Percentiles rank a stretch among this genome's conserved stretches.
These are phyloP conservation scores for Itoplectis maculator DNA, from an alignment of 2,888 invertebrate genomes.

Conservation along the genomic window DNA sequence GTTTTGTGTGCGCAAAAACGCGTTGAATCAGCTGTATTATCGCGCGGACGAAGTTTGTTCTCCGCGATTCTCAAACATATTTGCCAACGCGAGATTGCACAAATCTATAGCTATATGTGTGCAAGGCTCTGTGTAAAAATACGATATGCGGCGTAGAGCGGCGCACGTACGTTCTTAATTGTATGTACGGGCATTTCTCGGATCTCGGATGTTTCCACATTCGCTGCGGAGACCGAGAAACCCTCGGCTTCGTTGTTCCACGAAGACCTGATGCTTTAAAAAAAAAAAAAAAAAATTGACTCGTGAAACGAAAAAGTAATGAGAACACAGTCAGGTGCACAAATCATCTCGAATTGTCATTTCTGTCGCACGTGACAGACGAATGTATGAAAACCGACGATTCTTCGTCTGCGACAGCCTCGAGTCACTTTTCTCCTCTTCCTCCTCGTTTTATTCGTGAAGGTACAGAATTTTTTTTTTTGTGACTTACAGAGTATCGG, in stretches of 20 bases:
- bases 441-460: not conserved
- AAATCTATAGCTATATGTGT: slow-evolving; percentile 28
- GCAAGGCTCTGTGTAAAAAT: slow-evolving; percentile 18
- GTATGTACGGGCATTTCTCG: slow-evolving; percentile 61
- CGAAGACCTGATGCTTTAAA: slow-evolving; percentile 41
- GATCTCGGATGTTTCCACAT: slow-evolving; percentile 64
- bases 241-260: not conserved
- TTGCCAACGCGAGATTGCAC: slow-evolving; percentile 57
- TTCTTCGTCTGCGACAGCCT: slow-evolving; percentile 68
- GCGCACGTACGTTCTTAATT: slow-evolving; percentile 62
- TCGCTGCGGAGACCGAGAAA: slow-evolving; percentile 39
- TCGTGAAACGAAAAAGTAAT: no score
- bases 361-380: slow-evolving; percentile 10
- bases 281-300: slow-evolving; percentile 4
- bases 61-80: slow-evolving; percentile 59
- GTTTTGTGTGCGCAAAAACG: not conserved
- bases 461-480: not conserved
- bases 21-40: not conserved
- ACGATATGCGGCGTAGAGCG: slow-evolving; percentile 24
- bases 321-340: slow-evolving; percentile 41
- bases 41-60: slow-evolving; percentile 25
- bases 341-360: slow-evolving; percentile 39
- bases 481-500: not conserved
- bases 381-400: slow-evolving; percentile 29
- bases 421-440: slow-evolving; percentile 72